A percentile compares a stretch with the other conserved stretches of the same genome.
Evolutionary conservation across 2,113 vertebrate genomes (phyloP).

Genomic region (Athene cunicularia): DNA sequence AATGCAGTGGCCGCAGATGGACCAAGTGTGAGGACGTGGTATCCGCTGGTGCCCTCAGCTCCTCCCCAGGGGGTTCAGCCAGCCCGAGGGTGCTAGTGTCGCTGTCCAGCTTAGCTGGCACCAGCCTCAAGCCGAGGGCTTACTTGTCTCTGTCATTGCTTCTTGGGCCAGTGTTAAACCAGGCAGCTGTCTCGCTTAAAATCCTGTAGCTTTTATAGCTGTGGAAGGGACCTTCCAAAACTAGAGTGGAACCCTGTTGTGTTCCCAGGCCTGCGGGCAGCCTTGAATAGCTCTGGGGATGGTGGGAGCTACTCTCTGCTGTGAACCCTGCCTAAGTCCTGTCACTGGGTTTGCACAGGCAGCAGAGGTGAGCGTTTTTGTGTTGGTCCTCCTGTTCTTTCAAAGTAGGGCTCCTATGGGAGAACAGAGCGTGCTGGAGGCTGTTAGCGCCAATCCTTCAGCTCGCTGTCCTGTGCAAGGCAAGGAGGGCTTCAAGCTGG

Average conservation of each 20-base stretch:
- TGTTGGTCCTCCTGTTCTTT: neutral
- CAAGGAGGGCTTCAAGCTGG: neutral
- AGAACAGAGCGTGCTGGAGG: neutral
- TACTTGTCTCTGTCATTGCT: accelerated
- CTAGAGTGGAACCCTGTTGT: neutral
- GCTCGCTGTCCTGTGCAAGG: accelerated
- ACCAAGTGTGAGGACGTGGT: accelerated
- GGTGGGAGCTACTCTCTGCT: neutral
- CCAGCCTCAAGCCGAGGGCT: neutral
- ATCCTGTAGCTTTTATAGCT: neutral
- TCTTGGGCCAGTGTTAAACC: neutral
- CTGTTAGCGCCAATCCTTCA: accelerated
- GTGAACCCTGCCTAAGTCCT: neutral
- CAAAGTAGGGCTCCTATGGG: neutral
- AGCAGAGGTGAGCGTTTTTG: neutral
- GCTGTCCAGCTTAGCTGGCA: neutral
- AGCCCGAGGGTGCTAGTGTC: accelerated
- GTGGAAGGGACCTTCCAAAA: neutral
- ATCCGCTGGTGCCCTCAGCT: neutral
- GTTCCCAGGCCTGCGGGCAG: neutral
- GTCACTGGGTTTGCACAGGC: neutral
- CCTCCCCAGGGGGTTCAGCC: neutral
- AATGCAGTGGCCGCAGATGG: neutral
- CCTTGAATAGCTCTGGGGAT: neutral
- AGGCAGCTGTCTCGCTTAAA: neutral